These are phyloP conservation scores for Philereme vetulata DNA, from an alignment of 2,888 invertebrate genomes.

Conservation along the genomic window DNA sequence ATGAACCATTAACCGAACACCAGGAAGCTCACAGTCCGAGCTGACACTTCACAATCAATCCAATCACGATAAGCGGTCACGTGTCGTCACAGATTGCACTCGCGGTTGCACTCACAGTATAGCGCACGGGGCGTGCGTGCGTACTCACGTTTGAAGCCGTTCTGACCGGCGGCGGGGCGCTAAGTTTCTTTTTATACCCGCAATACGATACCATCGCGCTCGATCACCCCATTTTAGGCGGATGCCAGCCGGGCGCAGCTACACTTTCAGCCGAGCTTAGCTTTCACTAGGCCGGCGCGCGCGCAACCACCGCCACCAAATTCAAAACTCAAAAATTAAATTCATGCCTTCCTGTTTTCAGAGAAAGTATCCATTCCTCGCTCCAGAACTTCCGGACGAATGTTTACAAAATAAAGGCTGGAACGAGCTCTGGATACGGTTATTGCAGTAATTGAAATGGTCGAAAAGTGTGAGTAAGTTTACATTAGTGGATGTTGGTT, in stretches of 20 bases:
- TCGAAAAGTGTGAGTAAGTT: conserved; percentile 19
- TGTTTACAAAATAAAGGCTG: conserved; percentile 50
- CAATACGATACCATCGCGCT: conserved; percentile 88
- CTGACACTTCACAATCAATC: conserved; percentile 72
- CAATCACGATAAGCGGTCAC: conserved; percentile 64
- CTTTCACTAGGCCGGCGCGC: conserved; percentile 74
- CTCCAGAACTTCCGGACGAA: conserved; percentile 27
- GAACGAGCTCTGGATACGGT: conserved; percentile 34
- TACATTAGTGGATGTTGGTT: conserved; percentile 29
- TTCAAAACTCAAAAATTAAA: conserved; percentile 23
- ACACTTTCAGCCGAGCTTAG: conserved; percentile 79
- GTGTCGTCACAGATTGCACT: conserved; percentile 46
- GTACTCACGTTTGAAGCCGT: conserved; percentile 98
- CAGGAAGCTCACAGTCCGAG: conserved; percentile 48
- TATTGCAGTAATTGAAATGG: conserved; percentile 39
- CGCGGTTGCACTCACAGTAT: conserved; percentile 66
- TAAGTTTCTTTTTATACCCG: conserved; percentile 90
- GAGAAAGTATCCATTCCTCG: conserved; percentile 10
- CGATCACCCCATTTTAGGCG: conserved; percentile 84
- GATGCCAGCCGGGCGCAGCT: conserved; percentile 73
- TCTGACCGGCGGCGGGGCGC: conserved; percentile 93
- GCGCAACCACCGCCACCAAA: conserved; percentile 32
- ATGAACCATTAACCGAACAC: conserved; percentile 62
- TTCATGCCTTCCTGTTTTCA: conserved; percentile 32
- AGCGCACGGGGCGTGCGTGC: conserved; percentile 66